Percentiles rank a stretch among this genome's conserved stretches.
Evolutionary conservation across 2,797 vertebrate species (phyloP).

Genomic region (Acomys russatus): DNA sequence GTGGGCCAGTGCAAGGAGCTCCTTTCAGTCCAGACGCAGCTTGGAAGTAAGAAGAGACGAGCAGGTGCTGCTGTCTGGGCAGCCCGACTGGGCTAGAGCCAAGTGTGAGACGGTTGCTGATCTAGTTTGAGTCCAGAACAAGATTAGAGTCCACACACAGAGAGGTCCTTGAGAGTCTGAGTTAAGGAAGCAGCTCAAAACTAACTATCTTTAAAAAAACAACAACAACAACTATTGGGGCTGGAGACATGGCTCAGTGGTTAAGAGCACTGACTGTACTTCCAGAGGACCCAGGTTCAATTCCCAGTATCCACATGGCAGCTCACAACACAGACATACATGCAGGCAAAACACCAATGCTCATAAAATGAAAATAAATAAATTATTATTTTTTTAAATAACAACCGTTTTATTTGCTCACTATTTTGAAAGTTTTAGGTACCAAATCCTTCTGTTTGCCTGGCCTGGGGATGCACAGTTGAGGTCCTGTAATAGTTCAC

Average conservation of each 20-base stretch:
- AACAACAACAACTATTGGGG: not conserved
- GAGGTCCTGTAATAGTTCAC: not conserved
- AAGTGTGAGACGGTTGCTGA: not conserved
- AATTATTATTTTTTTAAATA: not conserved
- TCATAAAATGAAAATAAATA: too few relatives aligned
- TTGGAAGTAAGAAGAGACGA: not conserved
- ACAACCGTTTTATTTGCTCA: not conserved
- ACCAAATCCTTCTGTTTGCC: not conserved
- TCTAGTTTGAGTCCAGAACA: slow-evolving; percentile 41
- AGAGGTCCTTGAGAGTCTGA: not conserved
- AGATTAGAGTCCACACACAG: not conserved
- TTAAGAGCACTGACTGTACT: too few relatives aligned
- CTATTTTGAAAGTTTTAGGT: not conserved
- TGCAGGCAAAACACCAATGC: too few relatives aligned
- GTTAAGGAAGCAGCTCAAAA: not conserved
- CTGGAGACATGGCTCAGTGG: too few relatives aligned
- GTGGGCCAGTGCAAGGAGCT: slow-evolving; percentile 48
- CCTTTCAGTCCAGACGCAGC: slow-evolving; percentile 53
- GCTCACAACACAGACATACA: too few relatives aligned
- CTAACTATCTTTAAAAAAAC: slow-evolving; percentile 11
- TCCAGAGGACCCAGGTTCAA: too few relatives aligned
- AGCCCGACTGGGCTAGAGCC: not conserved
- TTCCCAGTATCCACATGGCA: too few relatives aligned
- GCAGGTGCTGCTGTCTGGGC: slow-evolving; percentile 2
- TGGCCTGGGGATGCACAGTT: not conserved